Conservation (phyloP, 2,888 invertebrate genomes). For the Rhagonycha lutea region DNA sequence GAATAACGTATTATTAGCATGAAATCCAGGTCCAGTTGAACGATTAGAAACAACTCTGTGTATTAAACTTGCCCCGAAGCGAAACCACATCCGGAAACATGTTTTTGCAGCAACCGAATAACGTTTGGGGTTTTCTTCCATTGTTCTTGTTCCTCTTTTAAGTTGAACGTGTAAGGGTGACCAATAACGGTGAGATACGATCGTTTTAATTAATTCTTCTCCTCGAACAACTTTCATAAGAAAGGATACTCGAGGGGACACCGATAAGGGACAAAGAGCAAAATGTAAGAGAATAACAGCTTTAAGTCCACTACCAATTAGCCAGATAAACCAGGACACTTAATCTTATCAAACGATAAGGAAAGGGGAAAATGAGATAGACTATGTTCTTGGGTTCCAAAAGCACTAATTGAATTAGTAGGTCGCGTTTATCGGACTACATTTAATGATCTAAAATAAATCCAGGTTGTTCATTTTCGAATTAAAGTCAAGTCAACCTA, state of each 20-base stretch:
- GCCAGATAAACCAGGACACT: constrained; percentile 46
- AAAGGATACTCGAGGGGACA: not conserved
- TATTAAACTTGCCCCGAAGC: constrained; percentile 41
- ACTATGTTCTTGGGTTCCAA: constrained; percentile 26
- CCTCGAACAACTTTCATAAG: not conserved
- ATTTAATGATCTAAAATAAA: constrained; percentile 31
- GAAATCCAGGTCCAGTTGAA: constrained; percentile 27
- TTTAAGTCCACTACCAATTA: constrained; percentile 50
- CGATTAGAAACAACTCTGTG: constrained; percentile 33
- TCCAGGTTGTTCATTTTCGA: constrained; percentile 24
- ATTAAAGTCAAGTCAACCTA: constrained; percentile 11
- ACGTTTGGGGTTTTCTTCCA: not conserved
- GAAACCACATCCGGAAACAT: constrained; percentile 13
- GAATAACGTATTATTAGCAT: constrained; percentile 26
- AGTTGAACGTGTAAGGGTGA: not conserved
- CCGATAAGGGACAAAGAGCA: constrained; percentile 2
- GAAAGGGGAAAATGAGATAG: constrained; percentile 40
- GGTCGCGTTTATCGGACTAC: constrained; percentile 26
- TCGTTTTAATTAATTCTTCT: not conserved
- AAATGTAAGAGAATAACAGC: constrained; percentile 29
- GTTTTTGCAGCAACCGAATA: not conserved
- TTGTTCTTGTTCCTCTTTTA: not conserved
- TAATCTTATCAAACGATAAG: constrained; percentile 47
- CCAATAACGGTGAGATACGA: not conserved
- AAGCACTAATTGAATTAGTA: constrained; percentile 31